A percentile compares a stretch with the other conserved stretches of the same genome.
Conservation (phyloP, 2,888 invertebrate species). For the Acleris sparsana region DNA sequence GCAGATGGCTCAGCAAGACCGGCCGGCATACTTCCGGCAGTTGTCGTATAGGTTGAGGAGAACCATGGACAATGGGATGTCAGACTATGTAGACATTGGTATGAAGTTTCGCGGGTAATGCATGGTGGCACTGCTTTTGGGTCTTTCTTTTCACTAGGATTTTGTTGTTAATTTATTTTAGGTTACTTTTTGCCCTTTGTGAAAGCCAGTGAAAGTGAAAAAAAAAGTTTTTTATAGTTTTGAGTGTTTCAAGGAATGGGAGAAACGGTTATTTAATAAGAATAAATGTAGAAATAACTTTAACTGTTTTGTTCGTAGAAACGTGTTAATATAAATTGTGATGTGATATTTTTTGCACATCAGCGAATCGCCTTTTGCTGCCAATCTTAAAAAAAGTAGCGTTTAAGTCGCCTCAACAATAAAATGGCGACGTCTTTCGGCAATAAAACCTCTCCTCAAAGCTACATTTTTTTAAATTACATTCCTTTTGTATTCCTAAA, state of each 20-base stretch:
- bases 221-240: too few relatives aligned
- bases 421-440: neutral
- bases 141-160: conserved; percentile 34
- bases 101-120: conserved; percentile 43
- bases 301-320: neutral
- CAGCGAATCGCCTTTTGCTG: conserved; percentile 60
- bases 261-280: too few relatives aligned
- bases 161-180: neutral
- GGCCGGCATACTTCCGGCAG: conserved; percentile 64
- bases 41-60: conserved; percentile 66
- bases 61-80: conserved; percentile 66
- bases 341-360: conserved; percentile 14
- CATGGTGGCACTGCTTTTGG: conserved; percentile 40
- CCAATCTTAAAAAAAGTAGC: conserved; percentile 50
- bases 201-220: too few relatives aligned
- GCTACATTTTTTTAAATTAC: neutral
- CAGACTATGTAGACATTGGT: conserved; percentile 63
- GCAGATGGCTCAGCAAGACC: conserved; percentile 56
- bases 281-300: neutral
- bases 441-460: neutral
- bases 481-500: conserved; percentile 2
- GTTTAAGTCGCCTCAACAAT: neutral
- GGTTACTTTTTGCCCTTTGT: neutral
- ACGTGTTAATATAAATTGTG: neutral
- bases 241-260: too few relatives aligned